Evolutionary conservation across 2,113 vertebrate species (phyloP).

Genomic region (Sceloporus undulatus): DNA sequence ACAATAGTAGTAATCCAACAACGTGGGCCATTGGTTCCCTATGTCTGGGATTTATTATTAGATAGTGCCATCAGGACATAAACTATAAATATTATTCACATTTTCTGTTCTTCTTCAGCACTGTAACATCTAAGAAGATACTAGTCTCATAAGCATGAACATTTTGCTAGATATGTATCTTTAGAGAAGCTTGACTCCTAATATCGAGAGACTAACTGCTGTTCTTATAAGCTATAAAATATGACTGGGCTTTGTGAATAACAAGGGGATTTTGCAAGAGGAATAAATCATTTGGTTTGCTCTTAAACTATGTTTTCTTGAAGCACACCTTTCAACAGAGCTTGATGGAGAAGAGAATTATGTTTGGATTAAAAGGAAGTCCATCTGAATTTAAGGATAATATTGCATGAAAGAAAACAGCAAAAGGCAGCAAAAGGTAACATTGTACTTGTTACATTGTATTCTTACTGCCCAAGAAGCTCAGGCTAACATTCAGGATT

Average conservation of each 20-base stretch:
- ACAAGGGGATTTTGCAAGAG: neutral
- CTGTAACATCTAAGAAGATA: neutral
- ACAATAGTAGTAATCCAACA: too few species aligned
- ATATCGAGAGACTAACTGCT: neutral
- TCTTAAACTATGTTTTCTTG: neutral
- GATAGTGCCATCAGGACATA: neutral
- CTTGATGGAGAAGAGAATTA: neutral
- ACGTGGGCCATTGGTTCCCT: too few species aligned
- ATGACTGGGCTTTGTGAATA: neutral
- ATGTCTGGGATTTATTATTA: neutral
- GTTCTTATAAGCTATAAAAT: constrained; percentile 43
- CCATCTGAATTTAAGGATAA: neutral
- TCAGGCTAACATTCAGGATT: neutral
- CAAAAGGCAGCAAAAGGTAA: neutral
- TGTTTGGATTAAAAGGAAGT: neutral
- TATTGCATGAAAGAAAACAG: neutral
- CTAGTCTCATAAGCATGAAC: neutral
- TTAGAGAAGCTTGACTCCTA: neutral
- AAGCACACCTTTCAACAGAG: neutral
- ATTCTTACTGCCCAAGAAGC: neutral
- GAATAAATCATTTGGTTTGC: neutral
- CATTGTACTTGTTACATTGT: neutral
- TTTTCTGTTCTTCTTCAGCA: neutral
- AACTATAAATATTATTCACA: neutral
- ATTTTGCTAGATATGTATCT: rapidly evolving